Evolutionary conservation across 2,113 vertebrate genomes (phyloP), one percentile per base, ranked within the genome.

Genomic region (Scomber japonicus): DNA sequence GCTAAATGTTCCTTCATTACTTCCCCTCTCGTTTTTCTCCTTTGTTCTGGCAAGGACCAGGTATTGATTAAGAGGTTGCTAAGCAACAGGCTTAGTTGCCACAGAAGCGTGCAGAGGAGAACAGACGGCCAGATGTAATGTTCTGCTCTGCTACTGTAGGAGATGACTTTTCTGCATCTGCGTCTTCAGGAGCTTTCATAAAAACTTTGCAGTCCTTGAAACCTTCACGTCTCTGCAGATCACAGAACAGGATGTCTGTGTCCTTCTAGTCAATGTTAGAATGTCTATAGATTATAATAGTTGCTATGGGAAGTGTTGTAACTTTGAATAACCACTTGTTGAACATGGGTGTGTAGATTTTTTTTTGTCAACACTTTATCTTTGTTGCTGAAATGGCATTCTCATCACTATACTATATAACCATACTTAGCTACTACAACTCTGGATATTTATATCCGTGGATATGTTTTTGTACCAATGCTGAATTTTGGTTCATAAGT

Each of bases 1-100:
- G 89, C 87, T 91, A 87, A 90, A 90, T 89, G 82, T 82, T 90
- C 81, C 86, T 92, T 82, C 86, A 83, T 90, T 92, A 91, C 92
- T 93, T 92, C 86, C 87, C 24, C 82, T 85, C 86, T 83, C 66
- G 73, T 88, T 88, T 81, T 90, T 91, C 85, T 86, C 91, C 91
- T 92, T 92, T 77, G 89, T 92, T 91, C 85, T 74, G 67, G 84
- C 87, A 81, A 94, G 93, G 87, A 89, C 85, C 88, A 94, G 91
- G 94, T 95, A 95, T 95, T 95, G 95, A 95, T 95, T 93, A 94
- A 95, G 91, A 80, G 88, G 95, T 96, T 96, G 94, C 95, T 94
- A 90, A 91, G 95, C 94, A 96, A 96, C 95, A 95, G 88, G 93
- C 92, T 88, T 87, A 60, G 82, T 82, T 88, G 85, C 91, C 90